These are phyloP conservation scores for Branchellion lobata DNA, from an alignment of 2,888 invertebrate species.

Conservation along the genomic window DNA sequence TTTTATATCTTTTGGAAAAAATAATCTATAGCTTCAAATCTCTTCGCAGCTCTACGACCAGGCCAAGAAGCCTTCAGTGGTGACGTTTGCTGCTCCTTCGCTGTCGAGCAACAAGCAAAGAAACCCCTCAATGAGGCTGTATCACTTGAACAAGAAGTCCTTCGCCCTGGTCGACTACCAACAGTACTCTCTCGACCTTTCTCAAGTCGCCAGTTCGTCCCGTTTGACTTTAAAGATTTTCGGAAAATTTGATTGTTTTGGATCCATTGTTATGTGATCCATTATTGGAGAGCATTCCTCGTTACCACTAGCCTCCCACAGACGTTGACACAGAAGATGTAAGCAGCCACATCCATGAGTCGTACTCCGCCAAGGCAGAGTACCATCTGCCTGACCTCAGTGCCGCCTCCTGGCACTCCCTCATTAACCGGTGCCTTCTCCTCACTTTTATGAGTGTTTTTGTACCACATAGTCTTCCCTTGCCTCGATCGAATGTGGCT, in stretches of 20 bases:
- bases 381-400: conserved; percentile 44
- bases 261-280: too few relatives aligned
- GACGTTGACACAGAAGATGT: conserved; percentile 4
- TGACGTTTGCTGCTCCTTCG: conserved; percentile 45
- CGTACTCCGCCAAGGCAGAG: conserved; percentile 44
- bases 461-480: too few relatives aligned
- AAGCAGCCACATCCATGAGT: conserved; percentile 6
- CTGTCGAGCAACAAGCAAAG: conserved; percentile 27
- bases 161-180: conserved; percentile 53
- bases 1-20: too few relatives aligned
- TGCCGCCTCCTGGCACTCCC: conserved; percentile 43
- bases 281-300: neutral
- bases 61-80: conserved; percentile 11
- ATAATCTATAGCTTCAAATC: neutral
- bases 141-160: conserved; percentile 50
- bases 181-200: conserved; percentile 52
- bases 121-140: conserved; percentile 49
- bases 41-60: conserved; percentile 39
- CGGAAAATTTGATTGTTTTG: too few relatives aligned
- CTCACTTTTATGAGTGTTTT: too few relatives aligned
- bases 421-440: conserved; percentile 40
- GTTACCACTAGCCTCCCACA: neutral
- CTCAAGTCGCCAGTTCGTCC: conserved; percentile 2
- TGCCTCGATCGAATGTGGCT: too few relatives aligned
- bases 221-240: too few relatives aligned